Percentiles rank a stretch among this genome's conserved stretches.
phyloP scores from a whole-genome alignment of 2,888 invertebrate species.

The Ormia ochracea region DNA sequence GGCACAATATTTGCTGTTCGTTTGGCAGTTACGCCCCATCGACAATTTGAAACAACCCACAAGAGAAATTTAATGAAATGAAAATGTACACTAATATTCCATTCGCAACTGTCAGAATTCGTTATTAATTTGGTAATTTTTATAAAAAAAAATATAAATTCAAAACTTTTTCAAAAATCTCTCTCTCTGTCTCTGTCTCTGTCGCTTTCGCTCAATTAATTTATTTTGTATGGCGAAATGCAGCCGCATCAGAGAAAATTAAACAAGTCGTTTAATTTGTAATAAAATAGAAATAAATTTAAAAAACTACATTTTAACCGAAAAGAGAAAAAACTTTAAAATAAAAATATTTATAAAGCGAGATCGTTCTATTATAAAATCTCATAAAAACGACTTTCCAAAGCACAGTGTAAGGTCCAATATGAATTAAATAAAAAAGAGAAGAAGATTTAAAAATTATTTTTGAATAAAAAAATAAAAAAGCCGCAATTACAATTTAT shows the following conservation, averaged over 20 bases:
- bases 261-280: neutral
- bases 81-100: slow-evolving; percentile 4
- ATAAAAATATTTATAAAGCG: neutral
- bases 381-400: no score
- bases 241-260: neutral
- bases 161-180: neutral
- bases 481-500: no score
- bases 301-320: no score
- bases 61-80: neutral
- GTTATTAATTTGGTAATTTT: slow-evolving; percentile 18
- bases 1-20: slow-evolving; percentile 13
- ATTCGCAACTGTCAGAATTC: slow-evolving; percentile 5
- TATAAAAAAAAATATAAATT: neutral
- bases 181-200: neutral
- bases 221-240: neutral
- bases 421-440: no score
- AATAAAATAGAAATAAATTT: neutral
- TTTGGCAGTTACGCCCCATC: slow-evolving; percentile 1
- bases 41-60: slow-evolving; percentile 6
- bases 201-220: neutral
- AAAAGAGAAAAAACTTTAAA: no score
- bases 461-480: no score
- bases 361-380: no score
- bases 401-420: no score
- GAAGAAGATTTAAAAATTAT: no score